phyloP scores from a whole-genome alignment of 2,888 invertebrate genomes.

The Parasteatoda lunata region DNA sequence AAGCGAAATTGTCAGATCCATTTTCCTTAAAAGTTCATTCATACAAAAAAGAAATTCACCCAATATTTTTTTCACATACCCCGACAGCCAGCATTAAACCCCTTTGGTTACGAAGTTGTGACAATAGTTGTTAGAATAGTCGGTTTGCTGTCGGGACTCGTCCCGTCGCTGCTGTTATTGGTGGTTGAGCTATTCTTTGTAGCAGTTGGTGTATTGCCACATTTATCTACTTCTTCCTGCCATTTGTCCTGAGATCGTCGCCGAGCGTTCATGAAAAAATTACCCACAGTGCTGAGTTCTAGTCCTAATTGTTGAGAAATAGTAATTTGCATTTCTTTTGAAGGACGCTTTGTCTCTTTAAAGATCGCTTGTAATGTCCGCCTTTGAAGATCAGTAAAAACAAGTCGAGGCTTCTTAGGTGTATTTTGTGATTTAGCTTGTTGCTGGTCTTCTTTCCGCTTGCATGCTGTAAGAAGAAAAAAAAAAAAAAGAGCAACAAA shows the following conservation, averaged over 20 bases:
- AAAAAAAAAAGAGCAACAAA: background rate
- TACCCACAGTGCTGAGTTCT: conserved; percentile 98
- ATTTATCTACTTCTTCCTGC: conserved; percentile 87
- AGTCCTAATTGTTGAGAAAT: conserved; percentile 97
- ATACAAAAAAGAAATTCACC: background rate
- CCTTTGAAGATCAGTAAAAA: conserved; percentile 99
- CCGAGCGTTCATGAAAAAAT: conserved; percentile 99
- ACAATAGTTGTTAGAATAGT: conserved; percentile 64
- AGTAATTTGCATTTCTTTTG: conserved; percentile 99
- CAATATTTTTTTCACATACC: conserved; percentile 17
- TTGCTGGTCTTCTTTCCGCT: conserved; percentile 89
- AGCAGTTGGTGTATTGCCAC: conserved; percentile 51
- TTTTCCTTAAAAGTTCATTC: conserved; percentile 11
- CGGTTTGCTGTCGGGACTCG: conserved; percentile 50
- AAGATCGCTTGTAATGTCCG: conserved; percentile 99
- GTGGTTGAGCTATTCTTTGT: conserved; percentile 47
- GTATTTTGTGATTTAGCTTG: conserved; percentile 76
- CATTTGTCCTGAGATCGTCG: conserved; percentile 92
- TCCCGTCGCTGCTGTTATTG: conserved; percentile 59
- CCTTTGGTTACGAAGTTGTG: conserved; percentile 65
- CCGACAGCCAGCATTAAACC: background rate
- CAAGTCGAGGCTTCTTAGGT: conserved; percentile 99
- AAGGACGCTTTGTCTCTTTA: conserved; percentile 99
- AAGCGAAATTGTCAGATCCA: conserved; percentile 28
- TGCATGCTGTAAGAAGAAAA: conserved; percentile 78